Evolutionary conservation across 2,797 vertebrate species (phyloP).

Genomic region (Siniperca undulata): DNA sequence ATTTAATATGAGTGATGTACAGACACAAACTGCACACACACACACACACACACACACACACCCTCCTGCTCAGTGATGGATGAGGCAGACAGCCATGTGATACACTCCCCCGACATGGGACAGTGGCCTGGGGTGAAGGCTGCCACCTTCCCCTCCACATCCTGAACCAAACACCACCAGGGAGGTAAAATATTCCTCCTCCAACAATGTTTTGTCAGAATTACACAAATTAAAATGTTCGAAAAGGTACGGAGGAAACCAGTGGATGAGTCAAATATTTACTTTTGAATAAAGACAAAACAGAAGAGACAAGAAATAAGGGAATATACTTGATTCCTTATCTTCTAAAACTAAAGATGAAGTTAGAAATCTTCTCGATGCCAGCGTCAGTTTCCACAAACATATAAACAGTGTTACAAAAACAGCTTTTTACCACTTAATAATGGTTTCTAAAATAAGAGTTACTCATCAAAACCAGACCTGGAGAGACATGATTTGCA

Average conservation of each 20-base stretch:
- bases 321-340: too few relatives aligned
- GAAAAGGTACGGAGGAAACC: not conserved
- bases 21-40: conserved; percentile 10
- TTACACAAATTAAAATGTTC: not conserved
- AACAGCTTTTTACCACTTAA: too few relatives aligned
- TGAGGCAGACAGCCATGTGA: conserved; percentile 44
- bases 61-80: conserved; percentile 49
- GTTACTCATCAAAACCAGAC: too few relatives aligned
- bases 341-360: too few relatives aligned
- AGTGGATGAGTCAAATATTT: not conserved
- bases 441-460: too few relatives aligned
- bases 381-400: too few relatives aligned
- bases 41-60: conserved; percentile 22
- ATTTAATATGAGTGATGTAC: conserved; percentile 33
- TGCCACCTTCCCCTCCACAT: conserved; percentile 18
- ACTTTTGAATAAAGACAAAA: not conserved
- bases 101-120: conserved; percentile 40
- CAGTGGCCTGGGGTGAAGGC: conserved; percentile 48
- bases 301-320: not conserved
- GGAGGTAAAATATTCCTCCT: not conserved
- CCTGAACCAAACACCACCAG: conserved; percentile 1
- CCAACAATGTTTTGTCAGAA: not conserved
- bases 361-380: too few relatives aligned
- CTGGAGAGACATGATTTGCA: too few relatives aligned
- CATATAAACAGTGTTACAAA: too few relatives aligned